A percentile compares a stretch with the other conserved stretches of the same genome.
Conservation (phyloP, 2,113 vertebrate species). For the Glaucidium brasilianum region DNA sequence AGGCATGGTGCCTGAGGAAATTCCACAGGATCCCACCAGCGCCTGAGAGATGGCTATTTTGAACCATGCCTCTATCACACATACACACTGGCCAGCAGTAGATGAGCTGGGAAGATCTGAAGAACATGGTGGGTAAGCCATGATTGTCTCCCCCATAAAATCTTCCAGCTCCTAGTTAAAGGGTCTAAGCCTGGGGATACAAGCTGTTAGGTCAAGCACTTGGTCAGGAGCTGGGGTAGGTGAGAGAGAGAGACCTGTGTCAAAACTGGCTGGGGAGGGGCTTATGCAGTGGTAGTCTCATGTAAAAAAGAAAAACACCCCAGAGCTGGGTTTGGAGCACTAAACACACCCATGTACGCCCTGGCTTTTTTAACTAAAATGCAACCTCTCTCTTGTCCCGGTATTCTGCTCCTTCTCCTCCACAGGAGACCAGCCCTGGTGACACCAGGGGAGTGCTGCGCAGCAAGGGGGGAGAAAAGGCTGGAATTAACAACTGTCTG, state of each 20-base stretch:
- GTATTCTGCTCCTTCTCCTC: background rate
- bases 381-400: rapidly evolving
- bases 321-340: background rate
- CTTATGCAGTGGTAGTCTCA: too few relatives aligned
- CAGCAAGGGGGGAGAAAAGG: background rate
- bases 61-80: background rate
- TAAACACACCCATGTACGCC: background rate
- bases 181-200: background rate
- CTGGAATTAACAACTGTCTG: background rate
- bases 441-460: background rate
- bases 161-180: background rate
- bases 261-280: background rate
- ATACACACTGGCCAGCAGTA: background rate
- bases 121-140: background rate
- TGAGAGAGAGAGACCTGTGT: background rate
- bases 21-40: background rate
- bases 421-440: background rate
- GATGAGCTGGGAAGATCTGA: background rate
- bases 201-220: background rate
- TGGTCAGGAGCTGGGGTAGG: background rate
- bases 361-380: background rate
- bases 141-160: background rate
- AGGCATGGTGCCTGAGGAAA: background rate
- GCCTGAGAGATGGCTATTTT: rapidly evolving
- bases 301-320: background rate